Conservation (phyloP, 2,888 invertebrate species). For the Tinea pellionella region DNA sequence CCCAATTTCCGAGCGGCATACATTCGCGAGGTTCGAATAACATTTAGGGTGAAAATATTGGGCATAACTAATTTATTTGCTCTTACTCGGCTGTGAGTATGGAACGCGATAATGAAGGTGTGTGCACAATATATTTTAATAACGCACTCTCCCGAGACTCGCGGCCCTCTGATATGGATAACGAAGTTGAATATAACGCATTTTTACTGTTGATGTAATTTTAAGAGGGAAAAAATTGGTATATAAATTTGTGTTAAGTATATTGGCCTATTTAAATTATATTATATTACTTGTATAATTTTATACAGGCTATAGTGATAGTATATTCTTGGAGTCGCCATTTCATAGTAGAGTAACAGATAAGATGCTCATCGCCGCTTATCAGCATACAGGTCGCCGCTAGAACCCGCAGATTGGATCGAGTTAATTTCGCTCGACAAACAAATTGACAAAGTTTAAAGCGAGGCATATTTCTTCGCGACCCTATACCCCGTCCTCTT, state of each 20-base stretch:
- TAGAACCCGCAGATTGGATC: constrained; percentile 63
- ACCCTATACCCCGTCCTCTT: constrained; percentile 27
- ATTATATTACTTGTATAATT: neutral
- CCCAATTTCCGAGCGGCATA: constrained; percentile 58
- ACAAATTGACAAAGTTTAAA: constrained; percentile 71
- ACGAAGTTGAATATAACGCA: constrained; percentile 51
- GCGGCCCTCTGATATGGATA: constrained; percentile 46
- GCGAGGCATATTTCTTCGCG: constrained; percentile 67
- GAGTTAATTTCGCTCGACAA: constrained; percentile 70
- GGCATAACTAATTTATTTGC: constrained; percentile 61
- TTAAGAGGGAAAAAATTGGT: constrained; percentile 30
- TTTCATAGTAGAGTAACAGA: neutral
- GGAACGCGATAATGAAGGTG: constrained; percentile 40
- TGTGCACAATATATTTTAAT: constrained; percentile 64
- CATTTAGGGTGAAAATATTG: constrained; percentile 62
- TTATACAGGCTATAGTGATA: neutral
- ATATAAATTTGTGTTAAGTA: constrained; percentile 31
- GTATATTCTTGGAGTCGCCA: neutral
- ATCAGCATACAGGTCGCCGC: constrained; percentile 39
- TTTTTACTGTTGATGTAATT: constrained; percentile 42
- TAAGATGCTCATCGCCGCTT: constrained; percentile 23
- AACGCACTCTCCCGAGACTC: constrained; percentile 53
- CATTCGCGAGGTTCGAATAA: constrained; percentile 45
- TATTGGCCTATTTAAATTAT: neutral
- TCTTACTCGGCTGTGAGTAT: constrained; percentile 28